Evolutionary conservation across 2,113 vertebrate genomes (phyloP), one percentile per base, ranked within the genome.

Genomic region (Benitochromis conjunctus): DNA sequence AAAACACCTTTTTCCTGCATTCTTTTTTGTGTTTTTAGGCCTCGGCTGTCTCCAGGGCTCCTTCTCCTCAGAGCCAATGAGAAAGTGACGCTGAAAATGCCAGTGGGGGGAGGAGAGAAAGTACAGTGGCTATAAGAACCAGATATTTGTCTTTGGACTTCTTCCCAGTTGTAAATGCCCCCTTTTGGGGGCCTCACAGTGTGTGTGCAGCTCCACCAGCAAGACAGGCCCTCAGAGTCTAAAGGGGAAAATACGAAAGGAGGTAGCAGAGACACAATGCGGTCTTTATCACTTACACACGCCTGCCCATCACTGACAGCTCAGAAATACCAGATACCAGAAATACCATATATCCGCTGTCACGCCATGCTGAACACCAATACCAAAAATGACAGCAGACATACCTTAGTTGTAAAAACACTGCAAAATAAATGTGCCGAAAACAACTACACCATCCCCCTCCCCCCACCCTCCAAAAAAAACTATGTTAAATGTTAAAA

Each of bases 171-270:
- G 92, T 95, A 96, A 95, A 95, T 94, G 94, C 91, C 95, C 94
- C 95, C 94, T 95, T 95, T 94, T 90, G 85, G 90, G 95, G 95
- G 95, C 95, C 95, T 95, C 95, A 90, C 90, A 93, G 90, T 94
- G 90, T 93, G 92, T 90, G 93, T 87, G 90, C 91, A 85, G 78
- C 89, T 94, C 82, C 89, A 95, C 85, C 92, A 92, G 92, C 88
- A 82, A 90, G 92, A 92, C 92, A 92, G 89, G 79, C 90, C 89
- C 94, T 91, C 87, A 5, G 85, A 92, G 90, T 88, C 90, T 86
- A 89, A 92, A 88, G 87, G 88, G 92, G 89, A 79, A 86, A 91
- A 66, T 80, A 87, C 85, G 76, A 85, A 92, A 88, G 91, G 91
- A 94, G 92, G 92, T 86, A 89, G 87, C 69, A 38, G 83, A 93